phyloP scores from a whole-genome alignment of 2,797 vertebrate species.

The Gastrophryne carolinensis region DNA sequence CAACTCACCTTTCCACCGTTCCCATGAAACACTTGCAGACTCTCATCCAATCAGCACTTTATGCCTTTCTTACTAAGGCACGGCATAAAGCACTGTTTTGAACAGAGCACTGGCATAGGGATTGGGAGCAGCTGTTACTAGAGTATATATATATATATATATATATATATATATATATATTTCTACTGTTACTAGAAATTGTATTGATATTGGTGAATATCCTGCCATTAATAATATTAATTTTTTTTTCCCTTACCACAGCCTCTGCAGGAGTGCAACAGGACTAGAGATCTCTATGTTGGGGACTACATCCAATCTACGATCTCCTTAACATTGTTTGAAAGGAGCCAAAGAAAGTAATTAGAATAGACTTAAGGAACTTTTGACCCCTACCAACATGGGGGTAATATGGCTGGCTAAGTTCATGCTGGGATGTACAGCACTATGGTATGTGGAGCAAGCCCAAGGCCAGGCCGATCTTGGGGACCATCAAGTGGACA shows the following conservation, averaged over 20 bases:
- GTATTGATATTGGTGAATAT: not conserved
- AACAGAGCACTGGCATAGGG: too few relatives aligned
- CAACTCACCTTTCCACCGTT: too few relatives aligned
- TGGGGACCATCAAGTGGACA: constrained; percentile 73
- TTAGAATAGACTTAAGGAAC: not conserved
- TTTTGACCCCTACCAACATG: constrained; percentile 62
- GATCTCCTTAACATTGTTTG: constrained; percentile 34
- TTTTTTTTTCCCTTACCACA: constrained; percentile 1
- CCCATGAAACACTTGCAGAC: too few relatives aligned
- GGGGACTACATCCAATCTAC: constrained; percentile 38
- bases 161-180: too few relatives aligned
- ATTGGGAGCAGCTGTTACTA: too few relatives aligned
- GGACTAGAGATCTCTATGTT: constrained; percentile 44
- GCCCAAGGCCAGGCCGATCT: constrained; percentile 65
- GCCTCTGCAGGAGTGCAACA: constrained; percentile 27
- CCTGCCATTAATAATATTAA: not conserved
- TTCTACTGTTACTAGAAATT: too few relatives aligned
- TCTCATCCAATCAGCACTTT: too few relatives aligned
- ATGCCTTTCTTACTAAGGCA: too few relatives aligned
- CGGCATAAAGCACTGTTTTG: too few relatives aligned
- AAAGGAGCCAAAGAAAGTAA: constrained; percentile 40
- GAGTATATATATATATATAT: too few relatives aligned
- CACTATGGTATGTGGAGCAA: constrained; percentile 65
- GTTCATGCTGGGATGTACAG: constrained; percentile 81
- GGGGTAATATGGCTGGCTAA: constrained; percentile 72